Conservation (phyloP, 2,888 invertebrate genomes). For the Malacosoma neustria region DNA sequence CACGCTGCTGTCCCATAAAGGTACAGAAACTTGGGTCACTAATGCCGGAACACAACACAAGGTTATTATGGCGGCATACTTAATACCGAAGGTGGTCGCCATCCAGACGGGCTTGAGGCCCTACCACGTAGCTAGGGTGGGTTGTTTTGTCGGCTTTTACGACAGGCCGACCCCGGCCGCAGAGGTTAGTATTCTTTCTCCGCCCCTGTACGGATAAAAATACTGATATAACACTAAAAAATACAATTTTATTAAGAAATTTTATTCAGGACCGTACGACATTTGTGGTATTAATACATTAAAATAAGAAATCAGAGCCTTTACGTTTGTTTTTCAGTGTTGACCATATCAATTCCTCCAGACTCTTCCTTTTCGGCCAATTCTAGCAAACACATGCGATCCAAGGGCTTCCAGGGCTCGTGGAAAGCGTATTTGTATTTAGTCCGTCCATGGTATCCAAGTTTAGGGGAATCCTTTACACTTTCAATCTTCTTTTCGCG, state of each 20-base stretch:
- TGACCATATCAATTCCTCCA: slow-evolving; percentile 12
- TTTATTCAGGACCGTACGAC: slow-evolving; percentile 26
- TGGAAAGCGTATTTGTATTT: slow-evolving; percentile 63
- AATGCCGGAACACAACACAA: no score
- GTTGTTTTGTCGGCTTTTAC: no score
- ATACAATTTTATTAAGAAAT: background rate
- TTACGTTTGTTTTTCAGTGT: slow-evolving; percentile 17
- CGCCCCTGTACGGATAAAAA: no score
- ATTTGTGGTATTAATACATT: slow-evolving; percentile 12
- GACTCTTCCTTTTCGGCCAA: slow-evolving; percentile 45
- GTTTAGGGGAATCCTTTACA: slow-evolving; percentile 28
- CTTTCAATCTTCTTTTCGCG: slow-evolving; percentile 23
- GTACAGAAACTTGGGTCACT: no score
- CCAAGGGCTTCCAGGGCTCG: slow-evolving; percentile 60
- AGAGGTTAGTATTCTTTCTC: no score
- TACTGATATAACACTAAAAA: slow-evolving; percentile 2
- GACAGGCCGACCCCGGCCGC: no score
- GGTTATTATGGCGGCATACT: no score
- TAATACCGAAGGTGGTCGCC: no score
- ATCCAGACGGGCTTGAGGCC: no score
- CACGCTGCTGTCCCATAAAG: no score
- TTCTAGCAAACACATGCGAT: slow-evolving; percentile 43
- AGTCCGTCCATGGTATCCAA: slow-evolving; percentile 52
- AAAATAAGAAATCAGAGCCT: slow-evolving; percentile 40
- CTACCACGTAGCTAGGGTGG: no score